phyloP scores from a whole-genome alignment of 2,797 vertebrate genomes.

The Enoplosus armatus region DNA sequence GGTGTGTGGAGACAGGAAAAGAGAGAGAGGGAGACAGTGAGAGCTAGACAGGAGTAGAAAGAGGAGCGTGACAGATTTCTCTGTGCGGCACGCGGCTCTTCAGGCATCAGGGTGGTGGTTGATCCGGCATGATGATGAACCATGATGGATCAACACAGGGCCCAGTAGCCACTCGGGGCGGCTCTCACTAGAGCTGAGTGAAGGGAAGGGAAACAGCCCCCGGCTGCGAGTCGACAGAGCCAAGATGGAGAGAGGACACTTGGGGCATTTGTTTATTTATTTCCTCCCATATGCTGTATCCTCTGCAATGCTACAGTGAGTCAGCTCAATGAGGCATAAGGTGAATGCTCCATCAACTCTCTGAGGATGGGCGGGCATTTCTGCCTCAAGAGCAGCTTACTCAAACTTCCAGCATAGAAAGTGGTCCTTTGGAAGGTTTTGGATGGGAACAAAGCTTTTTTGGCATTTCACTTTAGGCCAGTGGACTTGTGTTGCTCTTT shows the following conservation, averaged over 20 bases:
- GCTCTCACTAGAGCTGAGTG: constrained; percentile 61
- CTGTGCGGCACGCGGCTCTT: constrained; percentile 52
- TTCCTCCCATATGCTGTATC: constrained; percentile 77
- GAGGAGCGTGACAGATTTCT: constrained; percentile 69
- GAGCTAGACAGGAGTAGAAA: constrained; percentile 31
- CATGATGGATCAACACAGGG: constrained; percentile 70
- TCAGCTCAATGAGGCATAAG: constrained; percentile 79
- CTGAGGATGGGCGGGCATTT: constrained; percentile 60
- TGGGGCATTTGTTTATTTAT: constrained; percentile 80
- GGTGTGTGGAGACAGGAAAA: constrained; percentile 47
- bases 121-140: constrained; percentile 73
- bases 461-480: constrained; percentile 25
- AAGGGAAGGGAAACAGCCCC: constrained; percentile 60
- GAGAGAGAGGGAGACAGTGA: constrained; percentile 15
- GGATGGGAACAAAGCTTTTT: constrained; percentile 37
- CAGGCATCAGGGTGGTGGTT: constrained; percentile 56
- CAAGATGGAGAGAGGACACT: constrained; percentile 76
- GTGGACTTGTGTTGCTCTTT: constrained; percentile 13
- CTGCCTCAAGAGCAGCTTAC: constrained; percentile 52
- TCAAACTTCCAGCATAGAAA: constrained; percentile 59
- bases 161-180: constrained; percentile 63
- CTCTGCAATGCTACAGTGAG: constrained; percentile 79
- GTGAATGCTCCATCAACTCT: constrained; percentile 75
- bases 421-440: constrained; percentile 39
- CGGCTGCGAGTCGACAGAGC: constrained; percentile 65